Evolutionary conservation across 2,113 vertebrate species (phyloP).

Genomic region (Antechinus flavipes): DNA sequence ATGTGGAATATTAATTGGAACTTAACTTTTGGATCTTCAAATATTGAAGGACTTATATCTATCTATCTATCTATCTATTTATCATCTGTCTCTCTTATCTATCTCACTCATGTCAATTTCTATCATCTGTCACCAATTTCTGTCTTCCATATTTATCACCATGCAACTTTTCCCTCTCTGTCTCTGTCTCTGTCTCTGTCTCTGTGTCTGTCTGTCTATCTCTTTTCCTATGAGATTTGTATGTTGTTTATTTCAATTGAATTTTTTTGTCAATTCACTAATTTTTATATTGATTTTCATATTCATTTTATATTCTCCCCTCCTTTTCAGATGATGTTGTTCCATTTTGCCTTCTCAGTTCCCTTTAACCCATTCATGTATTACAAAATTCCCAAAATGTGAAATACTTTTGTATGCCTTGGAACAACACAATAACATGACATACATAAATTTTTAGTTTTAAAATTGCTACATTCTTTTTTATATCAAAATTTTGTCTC

Average conservation of each 20-base stretch:
- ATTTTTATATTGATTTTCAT: neutral
- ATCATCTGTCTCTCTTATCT: neutral
- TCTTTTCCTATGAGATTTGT: no score
- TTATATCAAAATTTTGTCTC: neutral
- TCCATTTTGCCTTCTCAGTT: slow-evolving; percentile 34
- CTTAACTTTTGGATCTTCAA: neutral
- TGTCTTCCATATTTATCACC: no score
- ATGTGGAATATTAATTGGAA: neutral
- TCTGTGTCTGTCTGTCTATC: no score
- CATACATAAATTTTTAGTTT: neutral
- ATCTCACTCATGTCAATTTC: neutral
- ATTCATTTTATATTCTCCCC: neutral
- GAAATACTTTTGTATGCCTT: neutral
- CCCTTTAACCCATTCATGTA: neutral
- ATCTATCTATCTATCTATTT: neutral
- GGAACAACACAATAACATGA: slow-evolving; percentile 5
- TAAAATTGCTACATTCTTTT: neutral
- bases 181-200: no score
- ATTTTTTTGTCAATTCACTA: slow-evolving; percentile 9
- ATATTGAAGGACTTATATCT: neutral
- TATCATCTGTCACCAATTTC: no score
- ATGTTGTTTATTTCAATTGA: neutral
- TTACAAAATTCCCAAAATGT: neutral
- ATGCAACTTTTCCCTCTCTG: neutral
- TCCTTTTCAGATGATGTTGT: neutral